Conservation (phyloP, 2,888 invertebrate genomes). For the Emmelina monodactyla region DNA sequence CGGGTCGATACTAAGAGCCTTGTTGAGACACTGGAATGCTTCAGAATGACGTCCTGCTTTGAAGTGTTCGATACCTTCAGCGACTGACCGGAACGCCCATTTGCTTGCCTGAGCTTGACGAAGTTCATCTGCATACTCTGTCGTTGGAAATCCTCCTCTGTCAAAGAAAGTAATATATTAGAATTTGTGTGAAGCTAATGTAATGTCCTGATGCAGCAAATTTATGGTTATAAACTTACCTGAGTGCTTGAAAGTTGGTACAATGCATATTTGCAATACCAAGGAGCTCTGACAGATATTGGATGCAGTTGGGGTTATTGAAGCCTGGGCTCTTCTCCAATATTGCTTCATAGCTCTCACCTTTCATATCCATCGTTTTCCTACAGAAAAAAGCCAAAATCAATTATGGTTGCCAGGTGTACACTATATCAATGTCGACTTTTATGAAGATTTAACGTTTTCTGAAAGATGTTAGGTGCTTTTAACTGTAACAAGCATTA, state of each 20-base stretch:
- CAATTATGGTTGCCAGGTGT: no score
- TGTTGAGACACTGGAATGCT: slow-evolving; percentile 93
- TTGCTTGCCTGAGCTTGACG: slow-evolving; percentile 91
- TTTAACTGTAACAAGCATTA: neutral
- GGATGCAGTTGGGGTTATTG: slow-evolving; percentile 89
- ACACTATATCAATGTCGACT: no score
- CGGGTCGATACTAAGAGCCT: slow-evolving; percentile 90
- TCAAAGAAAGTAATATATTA: slow-evolving; percentile 10
- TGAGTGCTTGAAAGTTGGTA: slow-evolving; percentile 74
- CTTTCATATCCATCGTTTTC: slow-evolving; percentile 81
- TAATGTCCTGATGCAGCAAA: neutral
- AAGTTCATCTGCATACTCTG: slow-evolving; percentile 84
- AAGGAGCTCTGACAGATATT: slow-evolving; percentile 79
- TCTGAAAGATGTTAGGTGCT: no score
- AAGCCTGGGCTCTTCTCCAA: slow-evolving; percentile 85
- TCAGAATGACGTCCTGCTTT: slow-evolving; percentile 92
- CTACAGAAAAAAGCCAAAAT: slow-evolving; percentile 59
- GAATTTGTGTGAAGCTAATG: neutral
- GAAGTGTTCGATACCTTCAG: slow-evolving; percentile 95
- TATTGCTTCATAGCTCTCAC: slow-evolving; percentile 80
- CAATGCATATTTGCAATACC: slow-evolving; percentile 74
- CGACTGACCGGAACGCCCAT: slow-evolving; percentile 92
- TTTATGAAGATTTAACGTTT: no score
- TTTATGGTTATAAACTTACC: slow-evolving; percentile 50
- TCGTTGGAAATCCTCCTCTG: slow-evolving; percentile 78